These are phyloP conservation scores for Bombus waltoni DNA, from an alignment of 1,140 invertebrate species.

Conservation along the genomic window DNA sequence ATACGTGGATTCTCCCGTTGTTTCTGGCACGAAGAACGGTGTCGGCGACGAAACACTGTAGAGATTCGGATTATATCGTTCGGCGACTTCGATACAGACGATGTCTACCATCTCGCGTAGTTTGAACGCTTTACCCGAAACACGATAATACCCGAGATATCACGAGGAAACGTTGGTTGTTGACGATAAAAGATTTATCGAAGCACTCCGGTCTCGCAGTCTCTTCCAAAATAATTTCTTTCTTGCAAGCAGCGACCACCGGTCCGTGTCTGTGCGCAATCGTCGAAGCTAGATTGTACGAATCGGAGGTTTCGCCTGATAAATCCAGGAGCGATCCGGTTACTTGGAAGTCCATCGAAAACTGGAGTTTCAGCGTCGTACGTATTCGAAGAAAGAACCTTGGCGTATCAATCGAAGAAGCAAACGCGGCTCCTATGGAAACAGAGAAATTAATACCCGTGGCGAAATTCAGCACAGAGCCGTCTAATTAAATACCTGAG, in stretches of 20 bases:
- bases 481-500: constrained; percentile 53
- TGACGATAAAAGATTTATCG: too few species aligned
- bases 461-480: neutral
- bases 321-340: too few species aligned
- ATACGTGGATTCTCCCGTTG: neutral
- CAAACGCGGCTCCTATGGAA: neutral
- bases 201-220: too few species aligned
- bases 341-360: too few species aligned
- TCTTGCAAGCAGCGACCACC: neutral
- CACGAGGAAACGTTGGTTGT: rapidly evolving
- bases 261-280: too few species aligned
- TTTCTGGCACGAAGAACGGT: neutral
- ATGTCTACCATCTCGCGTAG: neutral
- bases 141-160: neutral
- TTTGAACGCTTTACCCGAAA: neutral
- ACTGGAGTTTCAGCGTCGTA: neutral
- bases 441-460: constrained; percentile 11
- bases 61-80: neutral
- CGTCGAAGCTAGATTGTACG: too few species aligned
- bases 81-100: neutral
- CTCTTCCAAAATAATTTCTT: neutral
- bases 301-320: too few species aligned
- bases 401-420: neutral
- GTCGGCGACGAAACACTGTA: neutral
- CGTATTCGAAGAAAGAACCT: neutral